Base-by-base conservation (phyloP, 2,797 vertebrate species). In the Phataginus tetradactyla region DNA sequence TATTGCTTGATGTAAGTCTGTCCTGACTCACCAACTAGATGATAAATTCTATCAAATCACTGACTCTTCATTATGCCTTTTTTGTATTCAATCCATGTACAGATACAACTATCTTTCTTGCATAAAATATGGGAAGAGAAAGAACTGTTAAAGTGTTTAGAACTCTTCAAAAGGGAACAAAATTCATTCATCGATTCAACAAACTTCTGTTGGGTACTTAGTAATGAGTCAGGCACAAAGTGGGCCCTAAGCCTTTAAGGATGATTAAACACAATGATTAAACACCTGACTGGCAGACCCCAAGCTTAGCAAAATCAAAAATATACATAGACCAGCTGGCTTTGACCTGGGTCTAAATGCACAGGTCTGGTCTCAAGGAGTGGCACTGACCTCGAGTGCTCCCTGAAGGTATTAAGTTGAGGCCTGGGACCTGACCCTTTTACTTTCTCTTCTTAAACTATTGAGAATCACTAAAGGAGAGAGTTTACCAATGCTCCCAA, bases 1-100 rank as follows among this genome's bases (percentile, higher is more conserved):
- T 74, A 84, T 2, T 61, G 32, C 29, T 89, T 89, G 79, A 51
- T 8, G 61, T 39, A 49, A 93, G 32, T 79, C 66, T 71, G 17
- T 42, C 32, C 87, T 96, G 74, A 95, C 42, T 94, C 71, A 95
- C 57, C 39, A 90, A 71, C 81, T 78, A 92, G 55, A 94, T 61
- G 81, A 77, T 61, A 95, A 81, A 25, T 95, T 94, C 27, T 37
- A 74, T n/a, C 81, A 92, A 95, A 74, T 90, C 59, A 89, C 42
- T 15, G 32, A 81, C 59, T 66, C 80, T 80, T 92, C 17, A 74
- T 68, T 68, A 85, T 14, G 25, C 25, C 66, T 86, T 88, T 91
- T 12, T 53, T 74, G 11, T 78, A 95, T 88, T 90, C 84, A 91
- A 42, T 77, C 15, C 61, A 59, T 61, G 80, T 89, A 34, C 55